phyloP scores from a whole-genome alignment of 2,888 invertebrate genomes.

The Tipula helvola region DNA sequence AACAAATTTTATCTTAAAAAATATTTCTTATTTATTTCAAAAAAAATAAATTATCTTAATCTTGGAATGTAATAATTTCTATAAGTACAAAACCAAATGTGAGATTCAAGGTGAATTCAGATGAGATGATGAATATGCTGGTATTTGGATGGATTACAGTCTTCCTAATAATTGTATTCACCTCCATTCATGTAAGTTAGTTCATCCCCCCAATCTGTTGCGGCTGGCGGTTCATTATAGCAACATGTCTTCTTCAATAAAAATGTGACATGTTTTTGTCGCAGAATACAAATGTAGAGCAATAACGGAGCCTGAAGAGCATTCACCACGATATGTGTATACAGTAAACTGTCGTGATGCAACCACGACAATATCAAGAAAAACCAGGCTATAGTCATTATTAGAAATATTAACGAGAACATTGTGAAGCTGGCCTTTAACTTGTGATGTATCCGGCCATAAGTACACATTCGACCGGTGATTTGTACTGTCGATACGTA shows the following conservation, averaged over 20 bases:
- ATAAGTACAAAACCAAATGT: not conserved
- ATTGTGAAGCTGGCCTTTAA: slow-evolving; percentile 73
- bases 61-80: not conserved
- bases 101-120: slow-evolving; percentile 10
- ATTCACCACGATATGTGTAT: slow-evolving; percentile 63
- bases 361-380: slow-evolving; percentile 66
- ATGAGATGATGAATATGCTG: slow-evolving; percentile 6
- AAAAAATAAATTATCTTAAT: not conserved
- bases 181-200: slow-evolving; percentile 73
- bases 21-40: not conserved
- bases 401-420: slow-evolving; percentile 59
- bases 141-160: slow-evolving; percentile 10
- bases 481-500: slow-evolving; percentile 66
- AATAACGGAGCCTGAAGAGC: slow-evolving; percentile 61
- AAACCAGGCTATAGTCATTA: slow-evolving; percentile 66
- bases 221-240: slow-evolving; percentile 57
- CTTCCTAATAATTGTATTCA: slow-evolving; percentile 23
- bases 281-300: slow-evolving; percentile 63
- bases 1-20: not conserved
- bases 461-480: slow-evolving; percentile 68
- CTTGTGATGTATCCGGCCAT: slow-evolving; percentile 77
- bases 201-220: slow-evolving; percentile 80
- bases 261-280: slow-evolving; percentile 68
- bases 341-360: slow-evolving; percentile 56
- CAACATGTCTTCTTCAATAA: slow-evolving; percentile 68